Base-by-base conservation (phyloP, 1,140 invertebrate genomes). In the Melitaea cinxia region DNA sequence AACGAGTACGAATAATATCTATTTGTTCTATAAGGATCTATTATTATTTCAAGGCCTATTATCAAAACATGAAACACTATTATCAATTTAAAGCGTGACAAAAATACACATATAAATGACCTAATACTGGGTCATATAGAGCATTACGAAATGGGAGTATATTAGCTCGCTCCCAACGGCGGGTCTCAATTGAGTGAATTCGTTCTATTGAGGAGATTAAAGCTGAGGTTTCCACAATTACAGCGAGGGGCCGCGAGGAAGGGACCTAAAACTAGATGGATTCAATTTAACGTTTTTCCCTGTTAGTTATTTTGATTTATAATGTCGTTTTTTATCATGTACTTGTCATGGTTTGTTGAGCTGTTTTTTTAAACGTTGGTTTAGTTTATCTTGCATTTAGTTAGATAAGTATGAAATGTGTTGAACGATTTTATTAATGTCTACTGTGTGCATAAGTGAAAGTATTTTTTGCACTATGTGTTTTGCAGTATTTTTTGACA, bases 131-230 rank as follows among this genome's bases (percentile, higher is more conserved):
- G 14, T 59, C 39, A 28, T 49, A 59, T 47, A 47, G 19, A 49
- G 57, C 57, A 59, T 59, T 59, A 59, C 45, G 57, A 59, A 59
- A 59, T 59, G 28, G 42, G 42, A 24, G 57, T 49, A 26, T 47
- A 49, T 30, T 47, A 52, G 23, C 42, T 47, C 56, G 30, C 21
- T 42, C 53, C 58, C 56, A 66, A 66, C 57, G 23, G n/a, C 37
- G 37, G 37, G 33, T 37, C 30, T 61, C 65, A 67, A 67, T 67
- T 59, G 65, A 67, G 33, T 52, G 52, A 67, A 67, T 67, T 60
- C 58, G 56, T 49, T 56, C 65, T 54, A 67, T 67, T 67, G 65
- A 59, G 37, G 39, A 59, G 57, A 59, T 59, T 59, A 59, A 19
- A 49, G 45, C 57, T 35, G 57, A 59, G 57, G 57, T 59, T 59